A percentile compares a stretch with the other conserved stretches of the same genome.
Conservation (phyloP, 1,140 invertebrate genomes). For the Mesaphorura yosii region DNA sequence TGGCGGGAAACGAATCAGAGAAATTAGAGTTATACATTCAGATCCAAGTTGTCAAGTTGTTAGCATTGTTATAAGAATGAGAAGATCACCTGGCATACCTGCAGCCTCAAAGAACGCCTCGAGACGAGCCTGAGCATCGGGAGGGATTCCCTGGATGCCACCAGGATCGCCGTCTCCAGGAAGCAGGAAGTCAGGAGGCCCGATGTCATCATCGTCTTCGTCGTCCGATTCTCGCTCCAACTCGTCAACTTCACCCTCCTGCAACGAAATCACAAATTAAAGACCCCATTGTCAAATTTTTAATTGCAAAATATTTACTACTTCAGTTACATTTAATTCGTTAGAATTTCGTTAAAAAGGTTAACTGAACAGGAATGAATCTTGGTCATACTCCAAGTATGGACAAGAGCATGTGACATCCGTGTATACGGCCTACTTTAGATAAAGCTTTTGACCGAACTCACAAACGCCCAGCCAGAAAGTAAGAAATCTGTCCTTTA, state of each 20-base stretch:
- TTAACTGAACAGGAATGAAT: too few relatives aligned
- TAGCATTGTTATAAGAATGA: background rate
- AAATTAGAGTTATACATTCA: too few relatives aligned
- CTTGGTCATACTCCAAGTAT: too few relatives aligned
- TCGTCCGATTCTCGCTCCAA: conserved; percentile 43
- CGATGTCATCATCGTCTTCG: conserved; percentile 54
- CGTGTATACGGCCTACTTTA: too few relatives aligned
- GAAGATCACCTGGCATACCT: conserved; percentile 45
- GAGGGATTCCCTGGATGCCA: conserved; percentile 66
- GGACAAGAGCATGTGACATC: too few relatives aligned
- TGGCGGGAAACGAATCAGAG: background rate
- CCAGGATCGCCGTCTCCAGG: conserved; percentile 51
- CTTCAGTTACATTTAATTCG: too few relatives aligned
- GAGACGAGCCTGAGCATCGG: conserved; percentile 73
- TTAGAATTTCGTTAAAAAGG: too few relatives aligned
- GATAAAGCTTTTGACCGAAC: too few relatives aligned
- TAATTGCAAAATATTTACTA: too few relatives aligned
- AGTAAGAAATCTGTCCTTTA: too few relatives aligned
- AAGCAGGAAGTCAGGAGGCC: conserved; percentile 66
- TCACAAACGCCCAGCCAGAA: too few relatives aligned
- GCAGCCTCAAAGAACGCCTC: conserved; percentile 80
- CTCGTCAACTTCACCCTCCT: conserved; percentile 29
- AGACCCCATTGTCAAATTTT: too few relatives aligned
- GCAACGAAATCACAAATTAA: background rate
- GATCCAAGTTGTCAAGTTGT: conserved; percentile 5